phyloP scores from a whole-genome alignment of 2,888 invertebrate genomes.

The Diplolepis rosae region DNA sequence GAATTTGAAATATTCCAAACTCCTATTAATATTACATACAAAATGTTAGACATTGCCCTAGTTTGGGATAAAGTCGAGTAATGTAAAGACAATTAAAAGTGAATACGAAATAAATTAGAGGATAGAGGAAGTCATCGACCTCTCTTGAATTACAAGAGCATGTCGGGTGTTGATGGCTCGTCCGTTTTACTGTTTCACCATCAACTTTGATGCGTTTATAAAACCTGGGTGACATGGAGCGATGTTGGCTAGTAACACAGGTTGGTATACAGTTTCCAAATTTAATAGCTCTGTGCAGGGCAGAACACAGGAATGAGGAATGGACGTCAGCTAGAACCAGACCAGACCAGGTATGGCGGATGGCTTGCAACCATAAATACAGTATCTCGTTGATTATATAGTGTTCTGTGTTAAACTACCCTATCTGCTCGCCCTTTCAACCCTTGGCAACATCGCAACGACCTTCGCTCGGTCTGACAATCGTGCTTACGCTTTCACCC shows the following conservation, averaged over 20 bases:
- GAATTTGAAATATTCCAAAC: too few species aligned
- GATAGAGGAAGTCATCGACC: slow-evolving; percentile 26
- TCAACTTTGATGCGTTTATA: slow-evolving; percentile 69
- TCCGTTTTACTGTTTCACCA: slow-evolving; percentile 47
- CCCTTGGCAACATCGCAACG: neutral
- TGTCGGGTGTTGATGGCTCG: slow-evolving; percentile 27
- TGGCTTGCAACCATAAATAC: slow-evolving; percentile 60
- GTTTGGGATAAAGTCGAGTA: too few species aligned
- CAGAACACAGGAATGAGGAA: slow-evolving; percentile 45
- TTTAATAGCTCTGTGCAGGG: slow-evolving; percentile 66
- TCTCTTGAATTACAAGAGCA: slow-evolving; percentile 28
- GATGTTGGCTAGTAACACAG: slow-evolving; percentile 41
- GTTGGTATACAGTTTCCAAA: slow-evolving; percentile 66
- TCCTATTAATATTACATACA: too few species aligned
- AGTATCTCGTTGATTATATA: slow-evolving; percentile 49
- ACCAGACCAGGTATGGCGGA: slow-evolving; percentile 52
- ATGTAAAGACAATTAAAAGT: neutral
- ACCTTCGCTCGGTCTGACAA: slow-evolving; percentile 15
- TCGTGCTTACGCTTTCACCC: slow-evolving; percentile 28
- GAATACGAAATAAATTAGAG: slow-evolving; percentile 10
- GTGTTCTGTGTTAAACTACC: slow-evolving; percentile 38
- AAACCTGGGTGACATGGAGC: slow-evolving; percentile 56
- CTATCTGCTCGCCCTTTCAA: neutral
- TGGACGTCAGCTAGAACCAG: slow-evolving; percentile 41
- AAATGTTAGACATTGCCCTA: too few species aligned